These are phyloP conservation scores for Hetaerina titia DNA, from an alignment of 2,888 invertebrate genomes.

Conservation along the genomic window DNA sequence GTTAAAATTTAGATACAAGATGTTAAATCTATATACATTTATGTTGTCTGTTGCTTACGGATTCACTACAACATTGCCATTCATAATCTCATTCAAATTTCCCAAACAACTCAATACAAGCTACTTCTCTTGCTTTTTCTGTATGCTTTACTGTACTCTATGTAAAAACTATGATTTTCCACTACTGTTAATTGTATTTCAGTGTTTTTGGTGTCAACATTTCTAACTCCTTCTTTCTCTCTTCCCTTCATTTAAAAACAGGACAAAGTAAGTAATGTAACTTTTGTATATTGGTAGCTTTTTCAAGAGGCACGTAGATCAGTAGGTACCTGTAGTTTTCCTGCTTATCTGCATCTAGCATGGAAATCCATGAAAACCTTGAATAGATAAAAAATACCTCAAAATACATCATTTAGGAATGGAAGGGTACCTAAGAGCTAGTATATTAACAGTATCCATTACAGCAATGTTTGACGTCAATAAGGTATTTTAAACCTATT, in stretches of 20 bases:
- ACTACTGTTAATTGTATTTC: constrained; percentile 61
- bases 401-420: constrained; percentile 40
- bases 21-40: constrained; percentile 33
- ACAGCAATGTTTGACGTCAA: not conserved
- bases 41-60: constrained; percentile 26
- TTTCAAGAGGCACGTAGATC: constrained; percentile 42
- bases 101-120: constrained; percentile 44
- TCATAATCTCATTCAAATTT: constrained; percentile 55
- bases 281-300: constrained; percentile 67
- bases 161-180: constrained; percentile 62
- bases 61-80: constrained; percentile 56
- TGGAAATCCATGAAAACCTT: constrained; percentile 37
- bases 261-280: constrained; percentile 73
- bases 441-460: not conserved
- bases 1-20: constrained; percentile 27
- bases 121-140: constrained; percentile 57
- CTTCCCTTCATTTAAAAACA: constrained; percentile 72
- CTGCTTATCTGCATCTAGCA: constrained; percentile 61
- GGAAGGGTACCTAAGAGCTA: constrained; percentile 14
- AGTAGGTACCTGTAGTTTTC: constrained; percentile 52
- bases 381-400: not conserved
- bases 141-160: constrained; percentile 48
- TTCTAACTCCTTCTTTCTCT: constrained; percentile 71
- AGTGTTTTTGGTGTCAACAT: constrained; percentile 62
- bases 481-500: not conserved